These are phyloP conservation scores for Plemyria rubiginata DNA, from an alignment of 2,888 invertebrate genomes.

Conservation along the genomic window DNA sequence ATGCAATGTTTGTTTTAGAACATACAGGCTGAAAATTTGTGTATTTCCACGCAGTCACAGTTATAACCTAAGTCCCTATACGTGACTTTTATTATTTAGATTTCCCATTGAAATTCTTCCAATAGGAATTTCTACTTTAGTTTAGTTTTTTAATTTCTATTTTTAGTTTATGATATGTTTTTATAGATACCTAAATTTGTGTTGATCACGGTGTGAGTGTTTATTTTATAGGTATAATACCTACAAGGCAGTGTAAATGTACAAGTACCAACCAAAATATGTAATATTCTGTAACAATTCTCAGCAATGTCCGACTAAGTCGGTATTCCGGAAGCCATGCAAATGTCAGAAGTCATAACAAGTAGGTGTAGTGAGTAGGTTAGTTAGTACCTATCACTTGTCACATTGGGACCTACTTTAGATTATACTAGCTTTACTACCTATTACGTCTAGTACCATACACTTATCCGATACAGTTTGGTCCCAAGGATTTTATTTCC, in stretches of 20 bases:
- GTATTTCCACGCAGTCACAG: not conserved
- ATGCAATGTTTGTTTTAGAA: slow-evolving; percentile 11
- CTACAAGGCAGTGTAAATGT: not conserved
- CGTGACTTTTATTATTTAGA: no score
- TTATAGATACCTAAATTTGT: not conserved
- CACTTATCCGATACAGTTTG: no score
- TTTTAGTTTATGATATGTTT: no score
- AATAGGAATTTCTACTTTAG: no score
- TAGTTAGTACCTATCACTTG: slow-evolving; percentile 34
- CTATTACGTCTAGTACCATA: no score
- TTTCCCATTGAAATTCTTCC: no score
- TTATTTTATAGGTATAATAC: not conserved
- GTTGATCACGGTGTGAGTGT: not conserved
- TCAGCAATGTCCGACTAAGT: slow-evolving; percentile 20
- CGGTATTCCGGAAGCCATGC: slow-evolving; percentile 56
- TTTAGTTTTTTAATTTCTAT: no score
- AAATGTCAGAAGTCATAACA: slow-evolving; percentile 71
- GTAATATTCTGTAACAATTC: slow-evolving; percentile 20
- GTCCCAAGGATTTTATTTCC: no score
- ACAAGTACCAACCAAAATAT: slow-evolving; percentile 5
- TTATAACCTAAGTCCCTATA: not conserved
- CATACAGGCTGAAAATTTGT: not conserved
- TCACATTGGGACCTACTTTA: slow-evolving; percentile 12
- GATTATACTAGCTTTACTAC: no score
- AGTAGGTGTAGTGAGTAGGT: slow-evolving; percentile 44